Evolutionary conservation across 2,888 invertebrate species (phyloP), one percentile per base, ranked within the genome.

Genomic region (Drosophila mimica): DNA sequence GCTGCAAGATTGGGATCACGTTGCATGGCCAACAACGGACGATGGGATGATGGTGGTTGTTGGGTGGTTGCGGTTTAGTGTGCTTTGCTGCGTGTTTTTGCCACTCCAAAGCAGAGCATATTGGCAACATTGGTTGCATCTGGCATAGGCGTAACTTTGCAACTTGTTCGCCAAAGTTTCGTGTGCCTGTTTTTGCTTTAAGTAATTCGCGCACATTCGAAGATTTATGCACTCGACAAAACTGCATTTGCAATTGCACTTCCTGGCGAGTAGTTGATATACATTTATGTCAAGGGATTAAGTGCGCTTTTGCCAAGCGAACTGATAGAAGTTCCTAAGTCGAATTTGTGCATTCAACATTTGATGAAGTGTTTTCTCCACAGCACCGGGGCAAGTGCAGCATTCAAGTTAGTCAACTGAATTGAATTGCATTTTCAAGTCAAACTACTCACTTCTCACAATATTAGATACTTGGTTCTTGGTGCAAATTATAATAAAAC

Each of bases 121-220:
- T 89, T 85, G 83, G 82, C 75, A 89, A 67, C 89, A 85, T 82
- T 89, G 78, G 83, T 88, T 90, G 81, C 73, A 73, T 74, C 73
- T 80, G 65, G 67, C 64, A 67, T 85, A 85, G 90, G 85, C 85
- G 84, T 85, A 78, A 81, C 88, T 85, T 70, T 61, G 70, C 70
- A 65, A 52, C 70, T 77, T 87, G 66, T 66, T 77, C 62, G 67
- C 71, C 68, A 53, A 83, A 77, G 68, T 83, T 83, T 70, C 54
- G 53, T 46, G 56, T 43, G 77, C 68, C 80, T 58, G 53, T 70
- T 72, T 85, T 88, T 64, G 64, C 74, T 59, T 61, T 76, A 89
- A 88, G 85, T 85, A 89, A 85, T 86, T 88, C 90, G 87, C 83
- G 76, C 58, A 38, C 66, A 76, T 30, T 86, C 64, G 59, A 81